Percentiles rank a stretch among this genome's conserved stretches.
These are phyloP conservation scores for Microcebus ravelobensis DNA, from an alignment of 2,113 vertebrate species.

Conservation along the genomic window DNA sequence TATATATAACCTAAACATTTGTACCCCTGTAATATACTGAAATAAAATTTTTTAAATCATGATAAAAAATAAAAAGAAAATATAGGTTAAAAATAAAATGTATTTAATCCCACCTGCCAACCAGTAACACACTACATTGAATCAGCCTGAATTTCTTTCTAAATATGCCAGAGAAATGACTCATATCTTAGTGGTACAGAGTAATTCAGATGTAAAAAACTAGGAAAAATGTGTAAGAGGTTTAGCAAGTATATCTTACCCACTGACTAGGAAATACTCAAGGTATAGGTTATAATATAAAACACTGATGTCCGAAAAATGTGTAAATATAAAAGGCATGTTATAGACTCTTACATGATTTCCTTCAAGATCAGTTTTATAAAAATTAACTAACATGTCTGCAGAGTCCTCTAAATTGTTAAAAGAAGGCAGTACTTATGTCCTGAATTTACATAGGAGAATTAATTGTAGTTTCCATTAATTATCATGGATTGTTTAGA, in stretches of 20 bases:
- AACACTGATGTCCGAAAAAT: background rate
- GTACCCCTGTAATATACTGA: too few relatives aligned
- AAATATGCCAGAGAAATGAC: conserved; percentile 69
- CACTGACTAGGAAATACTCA: background rate
- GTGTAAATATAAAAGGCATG: background rate
- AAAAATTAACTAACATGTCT: background rate
- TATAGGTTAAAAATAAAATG: conserved; percentile 58
- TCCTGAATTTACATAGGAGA: background rate
- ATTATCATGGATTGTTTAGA: background rate
- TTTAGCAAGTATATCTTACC: background rate
- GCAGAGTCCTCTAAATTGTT: background rate
- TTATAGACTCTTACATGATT: background rate
- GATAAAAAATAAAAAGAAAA: conserved; percentile 26
- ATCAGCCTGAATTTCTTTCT: conserved; percentile 75
- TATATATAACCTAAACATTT: too few relatives aligned
- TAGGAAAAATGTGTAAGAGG: background rate
- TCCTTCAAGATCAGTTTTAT: background rate
- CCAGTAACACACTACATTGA: conserved; percentile 50
- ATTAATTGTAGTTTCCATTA: background rate
- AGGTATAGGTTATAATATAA: background rate
- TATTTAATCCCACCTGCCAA: conserved; percentile 58
- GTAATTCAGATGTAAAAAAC: background rate
- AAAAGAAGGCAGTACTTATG: background rate
- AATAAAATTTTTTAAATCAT: too few relatives aligned
- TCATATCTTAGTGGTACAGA: conserved; percentile 14